phyloP scores from a whole-genome alignment of 1,140 invertebrate genomes.

The Rhizoglyphus robini region DNA sequence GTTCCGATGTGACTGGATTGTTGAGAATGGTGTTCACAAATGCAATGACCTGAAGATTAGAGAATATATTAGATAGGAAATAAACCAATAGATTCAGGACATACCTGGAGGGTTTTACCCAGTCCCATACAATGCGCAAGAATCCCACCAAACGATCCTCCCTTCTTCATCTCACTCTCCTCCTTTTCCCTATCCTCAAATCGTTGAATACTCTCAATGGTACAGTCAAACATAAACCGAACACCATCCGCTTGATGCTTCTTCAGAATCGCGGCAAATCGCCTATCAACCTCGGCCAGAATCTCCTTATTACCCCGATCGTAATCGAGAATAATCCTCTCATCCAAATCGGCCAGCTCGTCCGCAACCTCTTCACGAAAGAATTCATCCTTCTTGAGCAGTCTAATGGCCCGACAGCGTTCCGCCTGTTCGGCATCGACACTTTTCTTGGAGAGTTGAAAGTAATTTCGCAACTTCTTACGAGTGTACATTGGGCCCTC shows the following conservation, averaged over 20 bases:
- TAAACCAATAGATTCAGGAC: no score
- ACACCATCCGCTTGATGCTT: conserved; percentile 78
- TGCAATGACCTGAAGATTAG: conserved; percentile 60
- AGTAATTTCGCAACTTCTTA: no score
- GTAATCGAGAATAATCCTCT: conserved; percentile 52
- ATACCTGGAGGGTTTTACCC: conserved; percentile 89
- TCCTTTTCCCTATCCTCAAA: conserved; percentile 37
- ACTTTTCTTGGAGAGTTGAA: no score
- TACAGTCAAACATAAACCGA: conserved; percentile 92
- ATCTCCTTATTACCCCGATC: conserved; percentile 65
- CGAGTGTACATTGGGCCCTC: no score
- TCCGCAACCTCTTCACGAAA: no score
- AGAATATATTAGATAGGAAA: no score
- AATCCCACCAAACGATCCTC: conserved; percentile 77
- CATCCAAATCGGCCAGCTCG: neutral
- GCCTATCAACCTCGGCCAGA: conserved; percentile 60
- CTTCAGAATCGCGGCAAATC: conserved; percentile 69
- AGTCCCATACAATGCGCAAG: conserved; percentile 97
- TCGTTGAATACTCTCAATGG: conserved; percentile 70
- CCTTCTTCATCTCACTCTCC: conserved; percentile 26
- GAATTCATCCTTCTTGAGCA: no score
- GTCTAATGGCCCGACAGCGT: no score
- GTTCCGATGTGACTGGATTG: conserved; percentile 41
- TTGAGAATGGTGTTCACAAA: conserved; percentile 72
- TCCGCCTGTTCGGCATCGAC: no score